A percentile compares a stretch with the other conserved stretches of the same genome.
Conservation (phyloP, 2,797 vertebrate genomes). For the Cyprinodon diabolis region DNA sequence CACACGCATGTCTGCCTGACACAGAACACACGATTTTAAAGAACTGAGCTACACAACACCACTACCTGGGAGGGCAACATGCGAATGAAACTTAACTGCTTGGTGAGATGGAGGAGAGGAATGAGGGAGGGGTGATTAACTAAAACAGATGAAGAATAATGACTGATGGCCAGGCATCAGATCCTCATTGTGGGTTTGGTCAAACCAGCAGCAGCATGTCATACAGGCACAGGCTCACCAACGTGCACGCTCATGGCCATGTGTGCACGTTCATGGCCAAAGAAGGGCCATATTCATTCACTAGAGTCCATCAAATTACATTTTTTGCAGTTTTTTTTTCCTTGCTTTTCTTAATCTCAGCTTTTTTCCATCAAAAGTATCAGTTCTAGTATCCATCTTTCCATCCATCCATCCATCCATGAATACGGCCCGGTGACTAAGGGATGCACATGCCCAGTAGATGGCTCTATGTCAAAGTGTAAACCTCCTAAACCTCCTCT, state of each 20-base stretch:
- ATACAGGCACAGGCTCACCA: conserved; percentile 72
- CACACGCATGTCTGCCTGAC: conserved; percentile 28
- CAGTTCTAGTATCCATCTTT: conserved; percentile 42
- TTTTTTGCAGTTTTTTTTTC: conserved; percentile 8
- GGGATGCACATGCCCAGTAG: conserved; percentile 72
- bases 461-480: conserved; percentile 60
- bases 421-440: conserved; percentile 77
- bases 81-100: conserved; percentile 49
- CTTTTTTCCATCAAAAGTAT: conserved; percentile 37
- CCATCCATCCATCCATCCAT: conserved; percentile 54
- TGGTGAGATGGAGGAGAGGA: conserved; percentile 26
- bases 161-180: conserved; percentile 69
- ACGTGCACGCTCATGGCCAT: conserved; percentile 75
- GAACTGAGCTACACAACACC: conserved; percentile 65
- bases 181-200: conserved; percentile 82
- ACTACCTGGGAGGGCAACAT: conserved; percentile 64
- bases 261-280: conserved; percentile 72
- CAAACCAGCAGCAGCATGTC: conserved; percentile 80
- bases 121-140: conserved; percentile 37
- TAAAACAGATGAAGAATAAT: conserved; percentile 51
- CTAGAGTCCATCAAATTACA: conserved; percentile 56
- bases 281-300: conserved; percentile 82
- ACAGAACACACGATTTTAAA: conserved; percentile 43
- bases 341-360: conserved; percentile 27
- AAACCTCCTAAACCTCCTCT: conserved; percentile 75